These are phyloP conservation scores for Orthonevra nobilis DNA, from an alignment of 2,888 invertebrate species.

Conservation along the genomic window DNA sequence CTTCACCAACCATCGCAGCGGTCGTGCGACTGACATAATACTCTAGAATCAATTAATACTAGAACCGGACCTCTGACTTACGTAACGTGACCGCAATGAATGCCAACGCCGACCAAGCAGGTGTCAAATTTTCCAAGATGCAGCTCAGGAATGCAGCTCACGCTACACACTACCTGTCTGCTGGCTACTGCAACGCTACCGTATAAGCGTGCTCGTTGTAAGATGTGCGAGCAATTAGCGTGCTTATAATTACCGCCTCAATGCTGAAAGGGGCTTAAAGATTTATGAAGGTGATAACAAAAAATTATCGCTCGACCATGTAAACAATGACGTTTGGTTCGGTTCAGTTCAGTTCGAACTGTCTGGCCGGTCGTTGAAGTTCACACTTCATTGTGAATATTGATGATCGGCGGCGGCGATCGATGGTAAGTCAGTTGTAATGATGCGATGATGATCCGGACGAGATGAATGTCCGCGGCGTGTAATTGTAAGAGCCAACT, in stretches of 20 bases:
- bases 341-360: not conserved
- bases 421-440: slow-evolving; percentile 20
- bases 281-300: slow-evolving; percentile 60
- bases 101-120: slow-evolving; percentile 36
- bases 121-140: slow-evolving; percentile 43
- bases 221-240: slow-evolving; percentile 59
- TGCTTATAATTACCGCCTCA: slow-evolving; percentile 37
- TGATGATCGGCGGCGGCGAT: slow-evolving; percentile 24
- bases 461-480: slow-evolving; percentile 27
- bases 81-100: slow-evolving; percentile 47
- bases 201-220: not conserved
- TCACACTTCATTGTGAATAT: slow-evolving; percentile 41
- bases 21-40: slow-evolving; percentile 25
- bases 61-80: slow-evolving; percentile 32
- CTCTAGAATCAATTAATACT: slow-evolving; percentile 39
- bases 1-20: slow-evolving; percentile 16
- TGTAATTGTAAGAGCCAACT: slow-evolving; percentile 40
- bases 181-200: not conserved
- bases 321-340: slow-evolving; percentile 42
- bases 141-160: slow-evolving; percentile 11
- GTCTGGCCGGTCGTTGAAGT: slow-evolving; percentile 9
- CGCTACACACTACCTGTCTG: not conserved
- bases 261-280: slow-evolving; percentile 30
- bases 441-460: slow-evolving; percentile 30
- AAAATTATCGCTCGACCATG: slow-evolving; percentile 45